A percentile compares a stretch with the other conserved stretches of the same genome.
These are phyloP conservation scores for Drosophila fuyamai DNA, from an alignment of 1,140 invertebrate genomes.

Conservation along the genomic window DNA sequence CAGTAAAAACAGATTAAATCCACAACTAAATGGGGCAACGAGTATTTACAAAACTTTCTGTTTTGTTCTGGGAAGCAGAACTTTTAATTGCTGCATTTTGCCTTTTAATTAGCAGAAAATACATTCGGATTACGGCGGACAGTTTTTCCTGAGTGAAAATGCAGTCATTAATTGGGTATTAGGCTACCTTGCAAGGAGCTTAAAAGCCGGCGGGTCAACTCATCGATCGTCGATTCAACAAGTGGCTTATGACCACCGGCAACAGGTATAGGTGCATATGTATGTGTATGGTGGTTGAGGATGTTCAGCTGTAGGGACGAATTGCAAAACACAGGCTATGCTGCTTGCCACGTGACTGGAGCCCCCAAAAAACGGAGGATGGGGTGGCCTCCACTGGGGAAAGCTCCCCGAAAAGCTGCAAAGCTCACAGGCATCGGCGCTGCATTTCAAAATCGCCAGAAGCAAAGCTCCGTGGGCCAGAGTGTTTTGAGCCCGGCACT, in stretches of 20 bases:
- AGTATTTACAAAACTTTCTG: background rate
- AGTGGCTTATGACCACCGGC: background rate
- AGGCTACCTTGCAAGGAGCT: background rate
- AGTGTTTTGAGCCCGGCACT: constrained; percentile 11
- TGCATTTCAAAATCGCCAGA: constrained; percentile 48
- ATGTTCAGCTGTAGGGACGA: background rate
- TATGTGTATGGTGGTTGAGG: background rate
- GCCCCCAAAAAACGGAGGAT: background rate
- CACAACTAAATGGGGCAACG: background rate
- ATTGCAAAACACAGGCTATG: background rate
- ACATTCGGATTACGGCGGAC: background rate
- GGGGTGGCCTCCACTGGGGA: background rate
- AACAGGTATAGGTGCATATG: background rate
- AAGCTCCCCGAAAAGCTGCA: constrained; percentile 34
- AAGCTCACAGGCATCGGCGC: constrained; percentile 46
- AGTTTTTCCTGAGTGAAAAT: too few species aligned
- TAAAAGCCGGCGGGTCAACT: background rate
- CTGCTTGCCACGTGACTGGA: background rate
- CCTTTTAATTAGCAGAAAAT: background rate
- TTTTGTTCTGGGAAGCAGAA: background rate
- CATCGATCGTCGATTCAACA: background rate
- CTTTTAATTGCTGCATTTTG: background rate
- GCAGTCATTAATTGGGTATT: constrained; percentile 4
- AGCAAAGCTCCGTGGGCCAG: constrained; percentile 30
- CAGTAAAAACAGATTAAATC: background rate